Base-by-base conservation (phyloP, 2,113 vertebrate species). In the Sander lucioperca region DNA sequence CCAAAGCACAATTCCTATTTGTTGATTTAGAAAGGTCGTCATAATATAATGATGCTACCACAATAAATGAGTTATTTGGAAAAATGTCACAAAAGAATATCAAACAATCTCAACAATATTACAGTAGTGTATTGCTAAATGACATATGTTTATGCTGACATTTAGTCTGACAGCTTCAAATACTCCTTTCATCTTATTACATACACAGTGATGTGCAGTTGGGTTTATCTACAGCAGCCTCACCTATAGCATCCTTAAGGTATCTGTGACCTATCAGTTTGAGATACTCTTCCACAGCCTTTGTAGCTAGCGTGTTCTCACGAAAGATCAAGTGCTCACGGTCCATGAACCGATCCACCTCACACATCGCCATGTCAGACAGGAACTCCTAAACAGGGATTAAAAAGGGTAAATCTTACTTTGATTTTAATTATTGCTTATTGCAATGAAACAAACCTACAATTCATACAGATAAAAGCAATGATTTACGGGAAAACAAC, bases 271-370 rank as follows among this genome's bases (percentile, higher is more conserved):
- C 98, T 48, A 99, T 98, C 93, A 99, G 95, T 94, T 99, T 98
- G 95, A 99, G 97, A 88, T 98, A 99, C 95, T 99, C 98, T 93
- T 99, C 98, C 94, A 99, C 98, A 91, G 98, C 98, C 96, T 99
- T 99, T 58, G 98, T 99, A 89, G 98, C 98, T 54, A 99, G 96
- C 15, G 98, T 99, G 95, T 99, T 99, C 92, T 99, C 98, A 72
- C 98, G 96, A 93, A 99, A 99, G 91, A 99, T 98, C 87, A 99
- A 93, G 91, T 99, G 98, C 89, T 99, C 98, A 23, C 98, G 96
- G 92, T 99, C 97, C 92, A 98, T 97, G 93, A 98, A 99, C 48
- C 98, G 97, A 92, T 99, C 98, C 68, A 99, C 97, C 89, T 99
- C 98, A 51, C 97, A 96, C 97, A 99, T 98, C 62, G 97, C 98